Conservation (phyloP, 2,797 vertebrate genomes). For the Tragelaphus oryx region DNA sequence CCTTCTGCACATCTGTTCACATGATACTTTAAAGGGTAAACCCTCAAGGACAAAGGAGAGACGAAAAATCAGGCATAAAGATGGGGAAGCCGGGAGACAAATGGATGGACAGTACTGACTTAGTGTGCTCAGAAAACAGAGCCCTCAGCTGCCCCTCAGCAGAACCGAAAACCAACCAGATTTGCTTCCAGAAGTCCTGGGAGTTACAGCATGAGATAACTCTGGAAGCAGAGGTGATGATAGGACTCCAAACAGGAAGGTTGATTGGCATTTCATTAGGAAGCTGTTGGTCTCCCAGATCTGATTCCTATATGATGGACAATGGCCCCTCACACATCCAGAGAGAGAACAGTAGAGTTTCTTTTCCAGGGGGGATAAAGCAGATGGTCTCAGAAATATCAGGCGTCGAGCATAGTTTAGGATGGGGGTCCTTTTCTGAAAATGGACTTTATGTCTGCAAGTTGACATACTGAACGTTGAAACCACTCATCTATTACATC, state of each 20-base stretch:
- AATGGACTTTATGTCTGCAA: neutral
- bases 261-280: neutral
- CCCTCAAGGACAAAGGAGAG: neutral
- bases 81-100: neutral
- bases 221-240: neutral
- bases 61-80: neutral
- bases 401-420: neutral
- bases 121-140: neutral
- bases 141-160: neutral
- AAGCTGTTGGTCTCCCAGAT: neutral
- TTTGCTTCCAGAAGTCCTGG: neutral
- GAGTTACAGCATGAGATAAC: neutral
- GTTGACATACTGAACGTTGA: neutral
- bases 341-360: too few relatives aligned
- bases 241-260: neutral
- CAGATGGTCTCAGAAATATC: neutral
- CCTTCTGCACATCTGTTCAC: neutral
- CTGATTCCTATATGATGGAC: fast-evolving
- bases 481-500: neutral
- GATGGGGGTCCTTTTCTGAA: neutral
- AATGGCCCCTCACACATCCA: neutral
- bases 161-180: neutral
- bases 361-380: neutral
- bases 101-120: neutral
- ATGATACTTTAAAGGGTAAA: neutral